Percentiles rank a stretch among this genome's conserved stretches.
phyloP scores from a whole-genome alignment of 2,113 vertebrate species.

The Oxyura jamaicensis region DNA sequence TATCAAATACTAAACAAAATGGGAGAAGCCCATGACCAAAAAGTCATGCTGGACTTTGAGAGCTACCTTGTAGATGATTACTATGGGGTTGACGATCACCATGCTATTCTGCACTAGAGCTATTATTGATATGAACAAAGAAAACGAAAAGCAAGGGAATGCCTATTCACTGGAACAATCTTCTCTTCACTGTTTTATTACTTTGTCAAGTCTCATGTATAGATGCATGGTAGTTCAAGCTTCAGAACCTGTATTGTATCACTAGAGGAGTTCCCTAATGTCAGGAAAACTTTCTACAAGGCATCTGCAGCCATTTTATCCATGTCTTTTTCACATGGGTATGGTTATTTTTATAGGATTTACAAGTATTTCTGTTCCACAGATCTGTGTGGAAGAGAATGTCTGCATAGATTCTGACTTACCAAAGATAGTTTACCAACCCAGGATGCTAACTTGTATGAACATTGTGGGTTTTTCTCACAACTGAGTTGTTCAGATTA shows the following conservation, averaged over 20 bases:
- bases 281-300: neutral
- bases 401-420: neutral
- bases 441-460: neutral
- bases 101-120: neutral
- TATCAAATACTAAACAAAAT: neutral
- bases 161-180: neutral
- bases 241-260: neutral
- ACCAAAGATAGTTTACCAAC: neutral
- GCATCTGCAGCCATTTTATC: neutral
- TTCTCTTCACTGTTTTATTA: neutral
- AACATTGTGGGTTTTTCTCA: neutral
- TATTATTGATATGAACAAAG: neutral
- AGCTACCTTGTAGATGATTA: neutral
- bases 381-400: neutral
- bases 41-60: neutral
- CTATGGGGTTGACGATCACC: fast-evolving
- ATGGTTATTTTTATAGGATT: neutral
- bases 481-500: neutral
- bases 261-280: neutral
- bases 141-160: neutral
- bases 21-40: neutral
- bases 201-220: neutral
- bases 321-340: neutral
- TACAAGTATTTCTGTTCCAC: neutral
- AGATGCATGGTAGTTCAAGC: neutral